phyloP scores from a whole-genome alignment of 2,888 invertebrate species.

The Xestoiulus laeticollis region DNA sequence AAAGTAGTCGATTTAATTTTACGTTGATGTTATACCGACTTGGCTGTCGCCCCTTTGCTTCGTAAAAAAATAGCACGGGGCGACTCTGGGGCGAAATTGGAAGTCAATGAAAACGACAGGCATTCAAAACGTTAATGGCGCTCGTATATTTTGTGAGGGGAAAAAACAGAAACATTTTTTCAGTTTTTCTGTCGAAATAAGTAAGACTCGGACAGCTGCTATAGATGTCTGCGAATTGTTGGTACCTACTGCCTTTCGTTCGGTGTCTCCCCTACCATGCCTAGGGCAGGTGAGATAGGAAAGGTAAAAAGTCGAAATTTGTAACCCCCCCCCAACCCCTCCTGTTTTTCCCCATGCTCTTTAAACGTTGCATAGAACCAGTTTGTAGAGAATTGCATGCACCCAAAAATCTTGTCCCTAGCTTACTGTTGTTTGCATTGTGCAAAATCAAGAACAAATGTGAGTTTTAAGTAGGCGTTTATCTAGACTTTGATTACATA shows the following conservation, averaged over 20 bases:
- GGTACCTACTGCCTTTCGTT: background rate
- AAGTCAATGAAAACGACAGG: constrained; percentile 6
- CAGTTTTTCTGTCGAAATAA: constrained; percentile 1
- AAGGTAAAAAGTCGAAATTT: background rate
- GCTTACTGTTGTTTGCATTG: no score
- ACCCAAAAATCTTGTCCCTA: no score
- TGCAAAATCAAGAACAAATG: no score
- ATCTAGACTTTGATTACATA: no score
- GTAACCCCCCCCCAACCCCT: background rate
- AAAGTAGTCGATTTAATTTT: constrained; percentile 21
- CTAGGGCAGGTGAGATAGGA: background rate
- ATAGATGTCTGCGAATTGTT: background rate
- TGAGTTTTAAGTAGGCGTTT: no score
- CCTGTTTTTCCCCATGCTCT: background rate
- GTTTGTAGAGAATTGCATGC: background rate
- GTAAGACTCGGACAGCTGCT: constrained; percentile 27
- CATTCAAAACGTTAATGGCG: background rate
- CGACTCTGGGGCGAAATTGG: background rate
- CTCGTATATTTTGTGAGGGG: background rate
- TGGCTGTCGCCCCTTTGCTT: background rate
- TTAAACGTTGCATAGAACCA: background rate
- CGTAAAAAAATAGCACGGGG: background rate
- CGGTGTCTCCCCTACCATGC: background rate
- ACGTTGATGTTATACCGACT: background rate
- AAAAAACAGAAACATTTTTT: background rate